phyloP scores from a whole-genome alignment of 64 coral and sea anemone genomes.

The Montipora foliosa region DNA sequence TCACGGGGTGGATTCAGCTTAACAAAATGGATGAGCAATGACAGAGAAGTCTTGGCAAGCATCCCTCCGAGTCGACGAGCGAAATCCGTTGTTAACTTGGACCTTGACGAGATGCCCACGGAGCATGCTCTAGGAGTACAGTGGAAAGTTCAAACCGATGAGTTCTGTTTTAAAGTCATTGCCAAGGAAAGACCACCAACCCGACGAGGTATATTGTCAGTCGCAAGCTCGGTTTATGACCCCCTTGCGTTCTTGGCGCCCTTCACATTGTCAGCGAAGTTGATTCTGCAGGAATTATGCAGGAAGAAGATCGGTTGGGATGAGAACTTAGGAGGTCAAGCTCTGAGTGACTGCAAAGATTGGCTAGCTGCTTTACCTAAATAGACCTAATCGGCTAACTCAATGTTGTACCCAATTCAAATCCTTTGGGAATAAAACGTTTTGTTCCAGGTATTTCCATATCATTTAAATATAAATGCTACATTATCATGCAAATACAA shows the following conservation, averaged over 20 bases:
- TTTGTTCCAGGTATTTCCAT: no score
- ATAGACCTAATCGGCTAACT: no score
- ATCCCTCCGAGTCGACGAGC: neutral
- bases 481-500: no score
- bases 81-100: neutral
- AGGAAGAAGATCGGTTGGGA: neutral
- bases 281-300: neutral
- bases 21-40: neutral
- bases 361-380: conserved; percentile 13
- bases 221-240: neutral
- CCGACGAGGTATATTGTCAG: neutral
- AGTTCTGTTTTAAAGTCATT: neutral
- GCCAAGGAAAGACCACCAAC: neutral
- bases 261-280: neutral
- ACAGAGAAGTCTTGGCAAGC: neutral
- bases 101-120: conserved; percentile 5
- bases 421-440: no score
- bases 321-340: neutral
- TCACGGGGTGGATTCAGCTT: conserved; percentile 4
- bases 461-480: no score
- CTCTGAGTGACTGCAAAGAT: neutral
- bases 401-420: no score
- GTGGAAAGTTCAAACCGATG: conserved; percentile 22
- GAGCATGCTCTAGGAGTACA: conserved; percentile 7
- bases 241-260: neutral